Percentiles rank a stretch among this genome's conserved stretches.
phyloP scores from a whole-genome alignment of 53 echinoderm and acorn worm genomes.

The Hippasteria phrygiana region DNA sequence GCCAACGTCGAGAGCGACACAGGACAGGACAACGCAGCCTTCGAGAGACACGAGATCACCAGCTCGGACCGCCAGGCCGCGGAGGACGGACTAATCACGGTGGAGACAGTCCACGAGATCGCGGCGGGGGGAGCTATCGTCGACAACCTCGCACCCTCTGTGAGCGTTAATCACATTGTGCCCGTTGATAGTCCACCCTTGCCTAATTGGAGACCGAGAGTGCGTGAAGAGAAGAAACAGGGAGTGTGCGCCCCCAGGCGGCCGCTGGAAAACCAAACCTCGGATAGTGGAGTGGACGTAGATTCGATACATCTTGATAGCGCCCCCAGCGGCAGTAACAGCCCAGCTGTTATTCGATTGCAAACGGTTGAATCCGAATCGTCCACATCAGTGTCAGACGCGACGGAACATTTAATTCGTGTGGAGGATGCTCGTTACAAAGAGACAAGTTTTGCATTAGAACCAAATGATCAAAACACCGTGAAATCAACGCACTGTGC shows the following conservation, averaged over 20 bases:
- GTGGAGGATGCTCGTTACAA: background rate
- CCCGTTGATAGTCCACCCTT: background rate
- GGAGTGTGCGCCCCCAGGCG: slow-evolving; percentile 4
- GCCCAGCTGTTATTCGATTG: slow-evolving; percentile 27
- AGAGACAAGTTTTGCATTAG: background rate
- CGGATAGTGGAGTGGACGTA: slow-evolving; percentile 72
- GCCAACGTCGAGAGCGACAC: slow-evolving; percentile 2
- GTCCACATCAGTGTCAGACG: slow-evolving; percentile 47
- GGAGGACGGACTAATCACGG: background rate
- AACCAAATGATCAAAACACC: background rate
- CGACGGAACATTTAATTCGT: background rate
- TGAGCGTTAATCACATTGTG: background rate
- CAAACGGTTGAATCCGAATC: background rate
- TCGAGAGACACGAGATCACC: slow-evolving; percentile 20
- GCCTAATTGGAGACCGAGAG: background rate
- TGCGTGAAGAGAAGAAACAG: background rate
- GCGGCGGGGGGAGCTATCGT: background rate
- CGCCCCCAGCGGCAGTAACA: slow-evolving; percentile 47
- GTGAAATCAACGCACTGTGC: no score
- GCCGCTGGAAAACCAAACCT: slow-evolving; percentile 44
- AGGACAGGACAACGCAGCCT: slow-evolving; percentile 39
- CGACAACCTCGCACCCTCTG: background rate
- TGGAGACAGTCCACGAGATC: slow-evolving; percentile 29
- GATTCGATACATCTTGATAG: slow-evolving; percentile 59
- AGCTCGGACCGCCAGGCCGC: slow-evolving; percentile 2